phyloP scores from a whole-genome alignment of 2,797 vertebrate genomes.

The Carduelis carduelis region DNA sequence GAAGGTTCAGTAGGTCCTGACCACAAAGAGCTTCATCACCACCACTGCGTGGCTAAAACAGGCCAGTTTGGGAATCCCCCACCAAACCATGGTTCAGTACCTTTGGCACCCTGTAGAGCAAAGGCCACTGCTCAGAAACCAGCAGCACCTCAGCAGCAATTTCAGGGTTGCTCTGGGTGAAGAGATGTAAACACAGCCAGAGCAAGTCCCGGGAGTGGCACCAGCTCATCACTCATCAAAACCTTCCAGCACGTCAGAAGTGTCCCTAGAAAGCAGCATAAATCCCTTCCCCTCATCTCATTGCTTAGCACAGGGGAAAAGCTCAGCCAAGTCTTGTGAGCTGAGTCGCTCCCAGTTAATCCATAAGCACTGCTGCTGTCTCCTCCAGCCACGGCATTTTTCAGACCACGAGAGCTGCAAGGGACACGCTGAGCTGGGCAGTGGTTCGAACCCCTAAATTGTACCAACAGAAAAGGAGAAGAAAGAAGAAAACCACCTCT shows the following conservation, averaged over 20 bases:
- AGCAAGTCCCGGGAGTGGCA: accelerated
- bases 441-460: neutral
- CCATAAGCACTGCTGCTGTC: neutral
- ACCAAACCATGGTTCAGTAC: accelerated
- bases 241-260: neutral
- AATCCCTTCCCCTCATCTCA: neutral
- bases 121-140: neutral
- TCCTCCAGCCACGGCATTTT: neutral
- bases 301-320: neutral
- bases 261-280: neutral
- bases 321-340: neutral
- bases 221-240: neutral
- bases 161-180: neutral
- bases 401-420: neutral
- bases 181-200: neutral
- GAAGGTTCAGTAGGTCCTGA: accelerated
- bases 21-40: neutral
- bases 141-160: neutral
- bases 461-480: neutral
- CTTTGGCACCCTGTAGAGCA: accelerated
- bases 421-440: neutral
- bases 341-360: neutral
- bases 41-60: neutral
- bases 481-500: neutral
- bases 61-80: neutral